Conservation (phyloP, 64 coral and sea anemone genomes). For the Montipora capricornis region DNA sequence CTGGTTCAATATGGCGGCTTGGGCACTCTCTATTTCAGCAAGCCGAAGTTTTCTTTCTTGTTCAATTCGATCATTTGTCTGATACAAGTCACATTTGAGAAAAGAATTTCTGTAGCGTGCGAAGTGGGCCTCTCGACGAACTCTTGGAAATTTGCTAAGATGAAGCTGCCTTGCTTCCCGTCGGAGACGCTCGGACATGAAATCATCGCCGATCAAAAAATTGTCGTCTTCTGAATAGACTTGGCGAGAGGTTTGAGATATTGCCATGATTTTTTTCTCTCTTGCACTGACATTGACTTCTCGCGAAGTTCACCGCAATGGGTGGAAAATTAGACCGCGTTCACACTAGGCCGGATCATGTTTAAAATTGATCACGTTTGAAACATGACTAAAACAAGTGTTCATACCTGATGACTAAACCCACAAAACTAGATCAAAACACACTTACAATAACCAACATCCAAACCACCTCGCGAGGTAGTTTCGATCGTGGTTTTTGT, state of each 20-base stretch:
- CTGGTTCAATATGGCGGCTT: background rate
- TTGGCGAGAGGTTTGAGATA: background rate
- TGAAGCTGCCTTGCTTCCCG: conserved; percentile 72
- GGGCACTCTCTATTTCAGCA: conserved; percentile 42
- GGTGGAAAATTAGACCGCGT: no score
- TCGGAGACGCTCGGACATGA: conserved; percentile 15
- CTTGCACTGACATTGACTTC: no score
- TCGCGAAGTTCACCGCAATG: no score
- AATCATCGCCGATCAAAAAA: conserved; percentile 54
- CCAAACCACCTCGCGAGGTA: no score
- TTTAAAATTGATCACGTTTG: no score
- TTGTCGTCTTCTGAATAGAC: conserved; percentile 50
- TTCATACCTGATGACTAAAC: no score
- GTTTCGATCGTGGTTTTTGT: no score
- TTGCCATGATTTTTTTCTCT: background rate
- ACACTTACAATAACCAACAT: no score
- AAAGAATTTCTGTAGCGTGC: conserved; percentile 55
- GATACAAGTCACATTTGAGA: conserved; percentile 40
- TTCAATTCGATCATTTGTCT: conserved; percentile 44
- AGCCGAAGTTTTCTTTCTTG: conserved; percentile 25
- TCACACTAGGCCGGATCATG: no score
- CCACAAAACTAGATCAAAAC: no score
- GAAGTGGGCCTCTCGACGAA: conserved; percentile 59
- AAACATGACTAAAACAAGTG: no score
- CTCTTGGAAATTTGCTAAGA: conserved; percentile 49